Percentiles rank a stretch among this genome's conserved stretches.
These are phyloP conservation scores for Hydrozoanthus tunicans DNA, from an alignment of 64 coral and sea anemone genomes.

Conservation along the genomic window DNA sequence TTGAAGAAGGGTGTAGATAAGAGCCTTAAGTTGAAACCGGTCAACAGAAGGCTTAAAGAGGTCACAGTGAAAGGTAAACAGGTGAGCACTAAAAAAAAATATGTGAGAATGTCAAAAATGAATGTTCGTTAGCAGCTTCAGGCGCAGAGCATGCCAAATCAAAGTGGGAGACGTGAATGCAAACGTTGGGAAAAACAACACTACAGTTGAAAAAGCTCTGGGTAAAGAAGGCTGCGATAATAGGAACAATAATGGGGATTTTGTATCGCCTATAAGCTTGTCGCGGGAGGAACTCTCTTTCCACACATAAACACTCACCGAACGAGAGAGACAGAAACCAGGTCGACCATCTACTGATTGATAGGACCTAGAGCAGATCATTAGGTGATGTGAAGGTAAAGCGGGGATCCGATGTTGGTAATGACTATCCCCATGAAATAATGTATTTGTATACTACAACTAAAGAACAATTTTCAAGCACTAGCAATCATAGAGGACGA, in stretches of 20 bases:
- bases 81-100: conserved; percentile 21
- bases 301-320: conserved; percentile 26
- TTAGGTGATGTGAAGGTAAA: conserved; percentile 4
- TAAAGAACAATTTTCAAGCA: neutral
- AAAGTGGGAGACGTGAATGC: conserved; percentile 9
- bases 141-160: neutral
- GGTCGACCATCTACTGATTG: conserved; percentile 61
- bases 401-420: neutral
- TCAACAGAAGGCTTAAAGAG: conserved; percentile 37
- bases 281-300: conserved; percentile 54
- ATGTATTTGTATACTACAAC: conserved; percentile 8
- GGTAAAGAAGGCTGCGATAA: conserved; percentile 10
- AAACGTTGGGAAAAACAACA: conserved; percentile 40
- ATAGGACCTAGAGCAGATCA: conserved; percentile 23
- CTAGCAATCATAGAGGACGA: neutral
- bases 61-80: conserved; percentile 34
- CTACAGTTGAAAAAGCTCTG: neutral
- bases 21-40: conserved; percentile 11
- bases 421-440: neutral
- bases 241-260: conserved; percentile 36
- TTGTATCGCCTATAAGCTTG: conserved; percentile 23
- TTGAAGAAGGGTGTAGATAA: conserved; percentile 2
- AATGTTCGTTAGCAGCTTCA: conserved; percentile 5
- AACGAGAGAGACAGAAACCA: conserved; percentile 40
- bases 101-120: neutral